Base-by-base conservation (phyloP, 2,888 invertebrate species). In the Monopis laevigella region DNA sequence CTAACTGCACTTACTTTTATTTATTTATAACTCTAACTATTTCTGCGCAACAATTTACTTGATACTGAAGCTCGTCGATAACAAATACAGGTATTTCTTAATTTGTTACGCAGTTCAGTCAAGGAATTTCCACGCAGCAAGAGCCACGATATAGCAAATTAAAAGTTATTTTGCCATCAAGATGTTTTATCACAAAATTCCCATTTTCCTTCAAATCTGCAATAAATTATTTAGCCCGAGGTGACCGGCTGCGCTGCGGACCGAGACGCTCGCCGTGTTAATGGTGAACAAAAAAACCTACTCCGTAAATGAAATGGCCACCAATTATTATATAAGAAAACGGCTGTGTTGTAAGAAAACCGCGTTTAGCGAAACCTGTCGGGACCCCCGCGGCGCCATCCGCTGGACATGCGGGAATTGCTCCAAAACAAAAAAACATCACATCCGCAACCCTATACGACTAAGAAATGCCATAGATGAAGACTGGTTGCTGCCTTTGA, bases 141-240 rank as follows among this genome's bases (percentile, higher is more conserved):
- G 14, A 13, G 17, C 17, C 17, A 17, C 32, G 16, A 21, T 21
- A 21, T 11, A 21, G 21, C 36, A 36, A 36, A 44, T 44, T 44
- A 42, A 44, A 44, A 44, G 36, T 42, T 49, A 47, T 40, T 43
- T 41, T 42, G 43, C 51, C 50, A 49, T 50, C 45, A 42, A 51
- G 52, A 49, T 60, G 60, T 61, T 61, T 62, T 59, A 64, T 56
- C 58, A 59, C 59, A 62, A 65, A 68, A 66, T 65, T 62, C 59
- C 59, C 64, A 68, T 68, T 70, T 32, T 70, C 60, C 64, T 64
- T 65, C 65, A 71, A 69, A 68, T 67, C 66, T 58, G 54, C 64
- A 52, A 67, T 72, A 71, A 71, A 66, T 68, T 62, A 62, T 55
- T 56, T 59, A 45, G 64, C 64, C 65, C 46, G 63, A 62, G 66